Evolutionary conservation across 1,140 invertebrate species (phyloP), one percentile per base, ranked within the genome.

Genomic region (Aphelinus atriplicis): DNA sequence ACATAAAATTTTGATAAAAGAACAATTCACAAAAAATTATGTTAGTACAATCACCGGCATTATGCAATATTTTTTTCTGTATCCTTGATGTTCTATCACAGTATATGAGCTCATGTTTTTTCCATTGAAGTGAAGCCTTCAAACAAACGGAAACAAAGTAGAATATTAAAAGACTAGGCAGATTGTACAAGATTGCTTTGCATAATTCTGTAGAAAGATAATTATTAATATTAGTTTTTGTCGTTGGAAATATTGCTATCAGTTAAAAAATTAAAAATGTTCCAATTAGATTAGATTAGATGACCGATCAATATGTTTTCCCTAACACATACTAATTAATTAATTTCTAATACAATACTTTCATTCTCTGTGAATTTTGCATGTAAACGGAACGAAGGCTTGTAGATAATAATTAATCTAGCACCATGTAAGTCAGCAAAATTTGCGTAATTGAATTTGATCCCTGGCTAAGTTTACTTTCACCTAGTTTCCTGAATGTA

Each of bases 361-460:
- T 26, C 26, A 26, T 26, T 26, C 26, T 26, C 26, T 26, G 26
- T 26, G 26, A 26, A 26, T 26, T 26, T 26, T 26, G 26, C 26
- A 26, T 26, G 26, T 26, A 26, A 26, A 26, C 26, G 26, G 26
- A 26, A 26, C 26, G 26, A 50, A 7, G 1, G 2, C 43, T 63
- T 56, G n/a, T 48, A 72, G 64, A 64, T 64, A 72, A 64, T 9
- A 67, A 47, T 7, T 26, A 6, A 70, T 71, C 65, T 75, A 75
- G 74, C 68, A 75, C 74, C 74, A 65, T 60, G 55, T 66, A 69
- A 65, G 65, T 70, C 56, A 75, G 42, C 73, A 65, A 70, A 70
- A 70, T 63, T 50, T 46, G 43, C 50, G 50, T 56, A 26, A 60
- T 60, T 7, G 60, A 71, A 71, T 60, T 75, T 71, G 57, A 65